Base-by-base conservation (phyloP, 2,797 vertebrate genomes). In the Rhyacichthys aspro region DNA sequence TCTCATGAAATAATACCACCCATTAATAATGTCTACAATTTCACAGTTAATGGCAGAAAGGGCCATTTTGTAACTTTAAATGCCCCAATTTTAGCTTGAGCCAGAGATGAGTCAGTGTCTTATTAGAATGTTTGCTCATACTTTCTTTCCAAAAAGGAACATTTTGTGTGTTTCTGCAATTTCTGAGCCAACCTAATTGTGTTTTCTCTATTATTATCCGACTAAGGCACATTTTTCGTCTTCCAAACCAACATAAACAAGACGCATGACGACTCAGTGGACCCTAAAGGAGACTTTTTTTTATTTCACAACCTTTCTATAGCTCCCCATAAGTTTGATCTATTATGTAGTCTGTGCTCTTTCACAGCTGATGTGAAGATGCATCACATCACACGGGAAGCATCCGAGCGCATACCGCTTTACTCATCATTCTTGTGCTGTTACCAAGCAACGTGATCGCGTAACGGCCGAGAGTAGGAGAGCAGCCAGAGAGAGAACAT, bases 401-500 rank as follows among this genome's bases (percentile, higher is more conserved):
- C 72, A 43, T 76, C 71, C 42, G 8, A 78, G 79, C 72, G 68
- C 77, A 81, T 88, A 81, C 83, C 70, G 69, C 81, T 72, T 82
- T 76, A 75, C 76, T 85, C 84, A 82, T 88, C 79, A 72, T 76
- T 82, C 84, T 84, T 76, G 70, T 76, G 70, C 82, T 79, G 90
- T 90, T 90, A 89, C 90, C 82, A 89, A 73, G 90, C 89, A 90
- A 91, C 90, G 74, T 85, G 78, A 86, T 87, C 79, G 37, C 73
- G 73, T 84, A 75, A 83, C 85, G 74, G 72, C 74, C 6, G 57
- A 82, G 74, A 56, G 66, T 78, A 81, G 8, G 77, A 82, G 81
- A 60, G 73, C 61, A 76, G 80, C 63, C 23, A 39, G 74, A 55
- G 67, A 74, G 73, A 73, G 74, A 86, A 76, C 67, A 81, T 82